These are phyloP conservation scores for Antheraea pernyi DNA, from an alignment of 1,140 invertebrate genomes.

Conservation along the genomic window DNA sequence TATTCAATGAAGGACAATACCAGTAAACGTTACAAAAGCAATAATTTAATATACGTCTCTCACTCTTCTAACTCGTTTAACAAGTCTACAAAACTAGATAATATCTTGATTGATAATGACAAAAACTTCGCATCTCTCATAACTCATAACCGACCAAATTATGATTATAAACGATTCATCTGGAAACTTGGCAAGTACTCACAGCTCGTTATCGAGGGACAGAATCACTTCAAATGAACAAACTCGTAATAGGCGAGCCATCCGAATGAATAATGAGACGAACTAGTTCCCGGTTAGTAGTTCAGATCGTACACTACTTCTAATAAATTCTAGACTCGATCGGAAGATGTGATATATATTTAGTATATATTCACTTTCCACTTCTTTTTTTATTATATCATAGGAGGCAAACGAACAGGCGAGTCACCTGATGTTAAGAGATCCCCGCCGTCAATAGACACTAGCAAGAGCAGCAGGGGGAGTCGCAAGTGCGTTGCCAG, in stretches of 20 bases:
- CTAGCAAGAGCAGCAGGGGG: no score
- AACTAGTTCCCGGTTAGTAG: constrained; percentile 38
- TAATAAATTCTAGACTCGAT: constrained; percentile 45
- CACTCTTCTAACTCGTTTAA: not conserved
- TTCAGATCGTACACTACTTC: constrained; percentile 41
- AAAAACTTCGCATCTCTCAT: constrained; percentile 29
- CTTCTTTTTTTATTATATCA: no score
- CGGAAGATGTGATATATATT: no score
- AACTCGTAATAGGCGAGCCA: constrained; percentile 42
- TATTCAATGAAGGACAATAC: not conserved
- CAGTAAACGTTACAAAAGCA: no score
- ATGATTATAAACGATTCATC: constrained; percentile 40
- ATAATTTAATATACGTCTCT: no score
- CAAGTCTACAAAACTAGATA: constrained; percentile 11
- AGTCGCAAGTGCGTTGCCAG: no score
- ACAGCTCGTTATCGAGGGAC: constrained; percentile 37
- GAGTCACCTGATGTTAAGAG: no score
- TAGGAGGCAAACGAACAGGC: no score
- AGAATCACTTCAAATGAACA: constrained; percentile 42
- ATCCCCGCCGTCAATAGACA: no score
- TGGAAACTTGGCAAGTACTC: constrained; percentile 33
- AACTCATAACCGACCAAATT: constrained; percentile 31
- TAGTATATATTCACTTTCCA: no score
- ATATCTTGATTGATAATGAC: constrained; percentile 19
- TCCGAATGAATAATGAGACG: constrained; percentile 49